phyloP scores from a whole-genome alignment of 1,140 invertebrate species.

The Copidosoma floridanum region DNA sequence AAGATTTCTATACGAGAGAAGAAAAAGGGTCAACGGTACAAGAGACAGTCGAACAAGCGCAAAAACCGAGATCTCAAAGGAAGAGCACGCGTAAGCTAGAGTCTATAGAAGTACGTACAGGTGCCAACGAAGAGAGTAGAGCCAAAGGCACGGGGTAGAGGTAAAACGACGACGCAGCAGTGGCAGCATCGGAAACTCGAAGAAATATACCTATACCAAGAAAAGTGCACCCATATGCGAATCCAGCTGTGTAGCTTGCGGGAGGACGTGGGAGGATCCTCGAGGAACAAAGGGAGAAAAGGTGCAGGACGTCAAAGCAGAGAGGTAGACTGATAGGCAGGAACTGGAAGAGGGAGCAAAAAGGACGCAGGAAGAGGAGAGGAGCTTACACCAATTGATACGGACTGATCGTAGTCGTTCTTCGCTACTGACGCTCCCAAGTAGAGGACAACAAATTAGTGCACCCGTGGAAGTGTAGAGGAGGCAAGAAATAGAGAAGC shows the following conservation, averaged over 20 bases:
- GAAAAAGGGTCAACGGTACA: background rate
- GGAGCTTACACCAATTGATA: slow-evolving; percentile 17
- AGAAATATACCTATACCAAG: slow-evolving; percentile 14
- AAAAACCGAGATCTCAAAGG: slow-evolving; percentile 5
- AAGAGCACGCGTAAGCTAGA: background rate
- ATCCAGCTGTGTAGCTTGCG: background rate
- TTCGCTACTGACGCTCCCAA: too few species aligned
- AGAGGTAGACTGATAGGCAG: slow-evolving; percentile 28
- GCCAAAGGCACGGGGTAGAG: too few species aligned
- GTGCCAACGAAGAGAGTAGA: background rate
- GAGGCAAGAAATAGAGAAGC: slow-evolving; percentile 12
- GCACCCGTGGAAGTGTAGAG: background rate
- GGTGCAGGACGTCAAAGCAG: slow-evolving; percentile 18
- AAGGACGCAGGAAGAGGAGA: slow-evolving; percentile 2
- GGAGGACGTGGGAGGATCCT: background rate
- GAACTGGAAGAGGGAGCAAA: slow-evolving; percentile 28
- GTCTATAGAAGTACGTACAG: too few species aligned
- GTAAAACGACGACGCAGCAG: background rate
- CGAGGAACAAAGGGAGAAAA: slow-evolving; percentile 14
- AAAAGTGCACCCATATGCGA: slow-evolving; percentile 11
- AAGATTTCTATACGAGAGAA: too few species aligned
- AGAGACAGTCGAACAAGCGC: background rate
- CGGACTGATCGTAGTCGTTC: background rate
- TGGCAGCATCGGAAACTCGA: background rate
- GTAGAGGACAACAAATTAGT: background rate